Conservation (phyloP, 37 sponge, comb jelly and placozoan species). For the Beroe ovata region DNA sequence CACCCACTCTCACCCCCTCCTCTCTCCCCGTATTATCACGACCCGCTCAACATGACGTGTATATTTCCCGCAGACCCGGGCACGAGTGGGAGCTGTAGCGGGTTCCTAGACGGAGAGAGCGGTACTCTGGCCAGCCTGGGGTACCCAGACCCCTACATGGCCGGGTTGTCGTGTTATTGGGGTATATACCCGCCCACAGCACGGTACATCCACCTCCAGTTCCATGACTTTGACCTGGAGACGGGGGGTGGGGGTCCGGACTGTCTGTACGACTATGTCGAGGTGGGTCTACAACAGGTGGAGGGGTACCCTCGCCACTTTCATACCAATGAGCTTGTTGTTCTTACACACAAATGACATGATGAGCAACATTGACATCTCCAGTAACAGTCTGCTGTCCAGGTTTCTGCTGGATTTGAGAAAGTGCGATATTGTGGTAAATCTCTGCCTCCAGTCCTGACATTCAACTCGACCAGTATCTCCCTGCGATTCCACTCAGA, state of each 20-base stretch:
- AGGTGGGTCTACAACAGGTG: too few relatives aligned
- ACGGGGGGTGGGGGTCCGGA: background rate
- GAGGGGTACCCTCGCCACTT: too few relatives aligned
- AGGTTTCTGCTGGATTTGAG: background rate
- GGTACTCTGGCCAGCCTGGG: slow-evolving; percentile 17
- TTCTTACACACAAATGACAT: too few relatives aligned
- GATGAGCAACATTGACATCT: too few relatives aligned
- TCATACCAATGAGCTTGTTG: too few relatives aligned
- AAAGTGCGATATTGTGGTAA: background rate
- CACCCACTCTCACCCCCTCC: background rate
- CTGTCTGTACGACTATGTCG: slow-evolving; percentile 44
- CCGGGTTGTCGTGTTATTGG: slow-evolving; percentile 55
- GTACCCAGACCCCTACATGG: slow-evolving; percentile 45
- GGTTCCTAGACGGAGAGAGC: background rate
- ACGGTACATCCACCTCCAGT: background rate
- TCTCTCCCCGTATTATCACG: too few relatives aligned
- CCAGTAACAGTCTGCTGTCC: too few relatives aligned
- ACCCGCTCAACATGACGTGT: too few relatives aligned
- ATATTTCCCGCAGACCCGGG: background rate
- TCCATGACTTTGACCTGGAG: slow-evolving; percentile 60
- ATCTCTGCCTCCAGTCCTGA: background rate
- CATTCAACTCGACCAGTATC: background rate
- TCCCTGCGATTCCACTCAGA: slow-evolving; percentile 33
- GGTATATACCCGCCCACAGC: slow-evolving; percentile 12
- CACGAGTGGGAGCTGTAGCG: slow-evolving; percentile 11